phyloP scores from a whole-genome alignment of 2,888 invertebrate species.

The Coenonympha arcania region DNA sequence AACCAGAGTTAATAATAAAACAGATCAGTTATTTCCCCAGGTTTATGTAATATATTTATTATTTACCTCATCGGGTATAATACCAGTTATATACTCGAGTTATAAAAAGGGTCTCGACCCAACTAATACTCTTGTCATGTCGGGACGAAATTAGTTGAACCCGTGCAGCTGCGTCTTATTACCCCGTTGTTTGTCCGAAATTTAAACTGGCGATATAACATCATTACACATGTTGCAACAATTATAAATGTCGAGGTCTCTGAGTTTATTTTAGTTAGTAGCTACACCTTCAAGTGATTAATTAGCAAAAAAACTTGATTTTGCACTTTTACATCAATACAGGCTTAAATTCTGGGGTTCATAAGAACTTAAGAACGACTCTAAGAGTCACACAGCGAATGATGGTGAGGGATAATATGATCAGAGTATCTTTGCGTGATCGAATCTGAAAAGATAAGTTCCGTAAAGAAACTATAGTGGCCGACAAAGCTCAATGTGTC shows the following conservation, averaged over 20 bases:
- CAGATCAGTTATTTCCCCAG: not conserved
- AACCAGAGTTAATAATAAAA: not conserved
- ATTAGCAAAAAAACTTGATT: too few species aligned
- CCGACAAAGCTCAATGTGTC: too few species aligned
- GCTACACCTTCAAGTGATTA: too few species aligned
- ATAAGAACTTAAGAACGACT: too few species aligned
- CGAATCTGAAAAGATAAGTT: too few species aligned
- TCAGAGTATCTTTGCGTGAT: too few species aligned
- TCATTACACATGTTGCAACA: slow-evolving; percentile 34
- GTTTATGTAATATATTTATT: slow-evolving; percentile 17
- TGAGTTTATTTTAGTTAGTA: not conserved
- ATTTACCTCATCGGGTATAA: slow-evolving; percentile 28
- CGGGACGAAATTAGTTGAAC: slow-evolving; percentile 69
- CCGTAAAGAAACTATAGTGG: too few species aligned
- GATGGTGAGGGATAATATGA: too few species aligned
- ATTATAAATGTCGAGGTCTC: slow-evolving; percentile 1
- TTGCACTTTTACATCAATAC: too few species aligned
- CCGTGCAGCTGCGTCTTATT: slow-evolving; percentile 62
- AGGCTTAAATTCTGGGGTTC: too few species aligned
- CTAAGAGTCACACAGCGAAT: too few species aligned
- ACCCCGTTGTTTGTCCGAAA: slow-evolving; percentile 56
- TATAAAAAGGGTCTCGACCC: slow-evolving; percentile 67
- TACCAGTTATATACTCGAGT: slow-evolving; percentile 51
- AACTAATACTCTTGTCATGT: slow-evolving; percentile 73
- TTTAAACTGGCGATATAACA: slow-evolving; percentile 57